Evolutionary conservation across 2,113 vertebrate genomes (phyloP), one percentile per base, ranked within the genome.

Genomic region (Nothobranchius furzeri): DNA sequence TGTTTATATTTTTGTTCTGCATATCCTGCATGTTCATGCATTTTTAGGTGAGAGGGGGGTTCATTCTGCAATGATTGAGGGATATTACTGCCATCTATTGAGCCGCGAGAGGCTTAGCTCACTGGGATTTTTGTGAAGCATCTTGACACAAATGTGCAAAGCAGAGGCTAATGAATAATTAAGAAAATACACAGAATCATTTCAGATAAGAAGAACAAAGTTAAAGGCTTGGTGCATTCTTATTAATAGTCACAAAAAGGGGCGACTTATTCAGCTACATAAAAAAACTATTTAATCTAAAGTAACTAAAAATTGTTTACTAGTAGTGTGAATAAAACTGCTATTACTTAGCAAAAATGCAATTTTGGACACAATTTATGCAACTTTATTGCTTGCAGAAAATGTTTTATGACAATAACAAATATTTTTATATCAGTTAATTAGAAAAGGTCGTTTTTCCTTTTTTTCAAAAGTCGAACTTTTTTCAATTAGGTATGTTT

Each of bases 1-100:
- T 58, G 25, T 66, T 12, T 35, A 7, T 64, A 49, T 52, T 64
- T 64, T 40, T 20, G 48, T 6, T 12, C 43, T 42, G 12, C 50
- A 45, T 11, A 20, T 45, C 43, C 52, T 83, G 73, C 62, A 51
- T 53, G 15, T 60, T 60, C 53, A 45, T 83, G 63, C 25, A 54
- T 76, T 77, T 42, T 84, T 55, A 87, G 82, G 79, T 74, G 78
- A 54, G 60, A 70, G 79, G 67, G 73, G 60, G 73, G 88, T 77
- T 87, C 75, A 82, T 78, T 76, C 85, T 66, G 81, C 80, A 79
- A 82, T 88, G 89, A 92, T 87, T 86, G 93, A 93, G 87, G 90
- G 78, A 92, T 92, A 92, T 92, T 92, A 92, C 92, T 92, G 93
- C 93, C 93, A 93, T 93, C 93, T 93, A 93, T 92, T 92, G 92